Percentiles rank a stretch among this genome's conserved stretches.
Evolutionary conservation across 2,888 invertebrate species (phyloP).

Genomic region (Tinea pellionella): DNA sequence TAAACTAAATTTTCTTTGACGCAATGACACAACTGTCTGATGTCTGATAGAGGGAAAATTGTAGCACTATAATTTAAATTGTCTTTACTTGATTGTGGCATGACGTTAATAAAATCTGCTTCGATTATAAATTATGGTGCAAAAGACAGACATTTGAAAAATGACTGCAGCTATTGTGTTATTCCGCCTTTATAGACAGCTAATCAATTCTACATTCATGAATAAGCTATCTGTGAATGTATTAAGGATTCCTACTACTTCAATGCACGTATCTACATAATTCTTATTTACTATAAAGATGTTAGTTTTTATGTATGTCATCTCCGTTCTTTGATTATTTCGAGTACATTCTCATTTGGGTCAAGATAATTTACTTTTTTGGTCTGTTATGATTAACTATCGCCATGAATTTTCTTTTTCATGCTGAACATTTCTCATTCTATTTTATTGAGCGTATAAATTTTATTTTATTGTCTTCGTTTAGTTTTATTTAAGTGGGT

Average conservation of each 20-base stretch:
- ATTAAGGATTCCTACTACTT: too few relatives aligned
- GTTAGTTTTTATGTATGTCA: background rate
- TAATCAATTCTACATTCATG: background rate
- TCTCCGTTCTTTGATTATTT: background rate
- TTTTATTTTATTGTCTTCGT: constrained; percentile 11
- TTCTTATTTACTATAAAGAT: background rate
- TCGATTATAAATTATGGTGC: background rate
- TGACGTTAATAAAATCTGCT: background rate
- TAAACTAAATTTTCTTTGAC: too few relatives aligned
- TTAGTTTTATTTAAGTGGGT: constrained; percentile 3
- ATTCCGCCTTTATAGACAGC: background rate
- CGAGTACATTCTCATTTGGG: background rate
- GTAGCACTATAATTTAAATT: background rate
- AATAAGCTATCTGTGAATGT: background rate
- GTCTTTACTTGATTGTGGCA: background rate
- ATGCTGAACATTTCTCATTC: constrained; percentile 5
- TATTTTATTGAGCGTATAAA: constrained; percentile 7
- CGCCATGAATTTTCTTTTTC: constrained; percentile 3
- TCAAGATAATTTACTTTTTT: constrained; percentile 8
- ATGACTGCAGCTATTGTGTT: background rate
- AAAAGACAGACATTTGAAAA: background rate
- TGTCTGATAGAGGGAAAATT: background rate
- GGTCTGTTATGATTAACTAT: constrained; percentile 7
- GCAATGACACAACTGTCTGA: too few relatives aligned
- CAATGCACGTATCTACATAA: too few relatives aligned